Percentiles rank a stretch among this genome's conserved stretches.
Conservation (phyloP, 2,888 invertebrate genomes). For the Poecilobothrus nobilitatus region DNA sequence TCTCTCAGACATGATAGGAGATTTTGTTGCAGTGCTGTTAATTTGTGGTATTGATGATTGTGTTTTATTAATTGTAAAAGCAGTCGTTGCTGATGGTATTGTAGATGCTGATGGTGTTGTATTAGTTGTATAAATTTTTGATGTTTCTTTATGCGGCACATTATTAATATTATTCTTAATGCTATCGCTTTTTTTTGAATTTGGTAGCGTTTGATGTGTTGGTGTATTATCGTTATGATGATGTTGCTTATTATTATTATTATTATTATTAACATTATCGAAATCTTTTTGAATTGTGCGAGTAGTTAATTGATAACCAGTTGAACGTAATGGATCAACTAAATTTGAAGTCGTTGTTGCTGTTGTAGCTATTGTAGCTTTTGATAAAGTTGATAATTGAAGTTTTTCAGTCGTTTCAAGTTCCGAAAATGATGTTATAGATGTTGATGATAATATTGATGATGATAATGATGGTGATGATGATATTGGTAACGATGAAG, state of each 20-base stretch:
- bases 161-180: slow-evolving; percentile 19
- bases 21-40: slow-evolving; percentile 11
- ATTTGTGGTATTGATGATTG: slow-evolving; percentile 14
- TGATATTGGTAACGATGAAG: not conserved
- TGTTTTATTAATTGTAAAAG: slow-evolving; percentile 20
- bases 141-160: not conserved
- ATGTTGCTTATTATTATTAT: slow-evolving; percentile 19
- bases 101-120: slow-evolving; percentile 26
- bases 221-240: slow-evolving; percentile 20
- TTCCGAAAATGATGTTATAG: slow-evolving; percentile 16
- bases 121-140: slow-evolving; percentile 17
- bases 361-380: not conserved
- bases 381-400: not conserved
- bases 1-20: slow-evolving; percentile 45
- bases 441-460: slow-evolving; percentile 21
- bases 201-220: slow-evolving; percentile 20
- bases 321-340: slow-evolving; percentile 26
- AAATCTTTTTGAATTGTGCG: slow-evolving; percentile 27
- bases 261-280: slow-evolving; percentile 23
- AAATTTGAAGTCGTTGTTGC: slow-evolving; percentile 19
- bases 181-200: slow-evolving; percentile 13
- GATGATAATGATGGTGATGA: slow-evolving; percentile 24
- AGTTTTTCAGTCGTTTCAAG: not conserved
- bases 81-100: slow-evolving; percentile 26
- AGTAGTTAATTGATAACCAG: slow-evolving; percentile 25